Conservation (phyloP, 2,113 vertebrate species). For the Centrocercus urophasianus region DNA sequence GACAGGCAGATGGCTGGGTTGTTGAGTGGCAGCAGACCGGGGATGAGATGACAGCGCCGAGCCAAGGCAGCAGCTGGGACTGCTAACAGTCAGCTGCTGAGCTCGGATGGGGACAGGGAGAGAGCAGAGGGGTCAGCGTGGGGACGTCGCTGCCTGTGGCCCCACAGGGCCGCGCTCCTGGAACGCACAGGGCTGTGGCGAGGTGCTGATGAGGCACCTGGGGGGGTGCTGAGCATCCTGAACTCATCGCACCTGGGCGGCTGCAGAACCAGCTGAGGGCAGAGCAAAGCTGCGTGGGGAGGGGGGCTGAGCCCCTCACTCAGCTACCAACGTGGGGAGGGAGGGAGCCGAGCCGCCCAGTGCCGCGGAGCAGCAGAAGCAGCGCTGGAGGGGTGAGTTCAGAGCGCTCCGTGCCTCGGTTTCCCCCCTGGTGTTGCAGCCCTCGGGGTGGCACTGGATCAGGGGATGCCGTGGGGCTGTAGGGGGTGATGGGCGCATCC, state of each 20-base stretch:
- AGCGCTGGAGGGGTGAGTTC: background rate
- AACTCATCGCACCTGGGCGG: background rate
- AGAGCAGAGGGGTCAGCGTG: background rate
- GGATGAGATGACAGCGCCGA: background rate
- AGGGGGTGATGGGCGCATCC: background rate
- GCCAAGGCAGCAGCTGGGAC: background rate
- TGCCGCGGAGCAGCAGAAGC: fast-evolving
- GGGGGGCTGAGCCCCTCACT: too few species aligned
- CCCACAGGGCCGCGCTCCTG: too few species aligned
- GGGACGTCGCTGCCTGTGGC: background rate
- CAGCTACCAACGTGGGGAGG: too few species aligned
- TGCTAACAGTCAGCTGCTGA: background rate
- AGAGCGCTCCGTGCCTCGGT: background rate
- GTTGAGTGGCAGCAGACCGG: background rate
- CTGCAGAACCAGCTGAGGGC: too few species aligned
- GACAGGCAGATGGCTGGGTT: background rate
- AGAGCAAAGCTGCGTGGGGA: too few species aligned
- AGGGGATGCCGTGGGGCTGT: background rate
- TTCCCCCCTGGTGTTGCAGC: background rate
- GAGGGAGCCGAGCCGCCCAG: background rate
- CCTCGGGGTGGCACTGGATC: background rate
- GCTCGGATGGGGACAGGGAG: background rate
- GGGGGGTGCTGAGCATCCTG: background rate
- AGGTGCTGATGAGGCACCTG: background rate
- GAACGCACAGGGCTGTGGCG: too few species aligned